phyloP scores from a whole-genome alignment of 1,140 invertebrate genomes.

The Bombus huntii region DNA sequence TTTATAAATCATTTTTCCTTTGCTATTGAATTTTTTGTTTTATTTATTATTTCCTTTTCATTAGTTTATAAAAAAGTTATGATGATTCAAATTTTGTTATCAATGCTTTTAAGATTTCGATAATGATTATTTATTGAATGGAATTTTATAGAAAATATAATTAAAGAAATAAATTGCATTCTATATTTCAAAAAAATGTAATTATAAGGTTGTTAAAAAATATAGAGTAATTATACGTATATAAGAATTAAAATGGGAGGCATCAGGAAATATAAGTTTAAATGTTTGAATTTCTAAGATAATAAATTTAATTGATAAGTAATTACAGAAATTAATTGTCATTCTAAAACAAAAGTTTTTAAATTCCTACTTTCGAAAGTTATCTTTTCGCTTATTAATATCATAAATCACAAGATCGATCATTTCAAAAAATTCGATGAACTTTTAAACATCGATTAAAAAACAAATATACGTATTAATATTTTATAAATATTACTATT shows the following conservation, averaged over 20 bases:
- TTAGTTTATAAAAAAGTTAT: too few relatives aligned
- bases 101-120: neutral
- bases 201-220: neutral
- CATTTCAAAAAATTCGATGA: neutral
- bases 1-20: neutral
- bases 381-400: neutral
- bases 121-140: neutral
- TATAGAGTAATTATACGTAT: too few relatives aligned
- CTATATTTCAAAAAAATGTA: neutral
- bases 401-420: neutral
- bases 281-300: neutral
- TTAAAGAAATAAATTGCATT: neutral
- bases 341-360: neutral
- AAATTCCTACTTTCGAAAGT: neutral
- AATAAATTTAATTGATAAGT: neutral
- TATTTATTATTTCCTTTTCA: neutral
- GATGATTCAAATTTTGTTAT: neutral
- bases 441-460: neutral
- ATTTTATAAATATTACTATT: neutral
- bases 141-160: neutral
- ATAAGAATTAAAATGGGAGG: neutral
- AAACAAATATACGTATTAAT: neutral
- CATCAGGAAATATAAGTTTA: too few relatives aligned
- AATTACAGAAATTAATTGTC: neutral
- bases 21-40: too few relatives aligned